phyloP scores from a whole-genome alignment of 2,888 invertebrate genomes.

The Geotrupes spiniger region DNA sequence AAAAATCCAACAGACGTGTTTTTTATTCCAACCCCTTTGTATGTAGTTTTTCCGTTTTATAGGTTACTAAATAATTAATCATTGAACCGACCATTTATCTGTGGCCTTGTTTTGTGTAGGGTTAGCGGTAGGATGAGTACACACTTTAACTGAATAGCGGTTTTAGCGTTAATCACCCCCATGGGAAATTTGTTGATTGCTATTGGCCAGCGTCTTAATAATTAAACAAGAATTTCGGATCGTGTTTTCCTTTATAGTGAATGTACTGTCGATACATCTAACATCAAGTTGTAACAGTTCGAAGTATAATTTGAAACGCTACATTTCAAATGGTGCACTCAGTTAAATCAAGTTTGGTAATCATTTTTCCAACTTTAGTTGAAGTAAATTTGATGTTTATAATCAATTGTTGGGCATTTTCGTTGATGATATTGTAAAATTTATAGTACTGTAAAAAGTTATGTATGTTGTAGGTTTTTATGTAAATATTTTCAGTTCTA shows the following conservation, averaged over 20 bases:
- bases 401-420: too few species aligned
- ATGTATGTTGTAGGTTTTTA: too few species aligned
- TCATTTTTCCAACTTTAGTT: too few species aligned
- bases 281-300: too few species aligned
- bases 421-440: too few species aligned
- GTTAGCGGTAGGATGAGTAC: conserved; percentile 21
- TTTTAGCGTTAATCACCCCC: conserved; percentile 35
- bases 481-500: too few species aligned
- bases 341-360: too few species aligned
- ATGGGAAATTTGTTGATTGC: conserved; percentile 37
- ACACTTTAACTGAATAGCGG: conserved; percentile 27
- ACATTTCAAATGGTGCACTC: too few species aligned
- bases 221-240: conserved; percentile 22
- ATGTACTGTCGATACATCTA: too few species aligned
- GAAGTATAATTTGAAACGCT: too few species aligned
- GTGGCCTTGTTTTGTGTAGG: conserved; percentile 14
- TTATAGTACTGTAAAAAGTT: too few species aligned
- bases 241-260: background rate
- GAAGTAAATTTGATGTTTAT: too few species aligned
- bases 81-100: conserved; percentile 20
- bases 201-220: conserved; percentile 31
- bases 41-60: conserved; percentile 2
- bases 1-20: background rate
- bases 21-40: conserved; percentile 3
- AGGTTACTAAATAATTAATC: conserved; percentile 12